Evolutionary conservation across 1,140 invertebrate genomes (phyloP), one percentile per base, ranked within the genome.

Genomic region (Zaprionus ghesquierei): DNA sequence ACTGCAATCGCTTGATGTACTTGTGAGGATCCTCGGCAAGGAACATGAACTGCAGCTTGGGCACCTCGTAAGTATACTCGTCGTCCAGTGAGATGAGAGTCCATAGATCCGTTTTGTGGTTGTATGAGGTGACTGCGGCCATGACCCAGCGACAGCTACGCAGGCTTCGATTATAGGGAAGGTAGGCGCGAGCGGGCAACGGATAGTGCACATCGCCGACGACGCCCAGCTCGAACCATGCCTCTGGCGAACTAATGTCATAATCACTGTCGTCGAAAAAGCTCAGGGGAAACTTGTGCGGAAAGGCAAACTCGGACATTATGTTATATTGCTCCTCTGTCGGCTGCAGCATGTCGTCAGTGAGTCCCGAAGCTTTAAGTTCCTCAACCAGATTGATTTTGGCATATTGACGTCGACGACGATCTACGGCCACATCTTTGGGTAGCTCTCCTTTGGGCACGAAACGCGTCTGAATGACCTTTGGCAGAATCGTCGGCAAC

Each of bases 1-100:
- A 54, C 35, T 81, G 58, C 18, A 92, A n/a, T 0, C 90, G 90
- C 22, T 75, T 25, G 1, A 90, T 77, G 5, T 85, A 92, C 38
- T 68, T 69, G 54, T 81, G 71, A 0, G 90, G 89, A 65, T 90
- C 76, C 62, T 92, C 90, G 15, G 90, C 90, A 6, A 92, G 23
- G 53, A 92, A 92, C 89, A 90, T 92, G 23, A 92, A 85, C 54
- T 92, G 87, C 10, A 91, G 59, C 62, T 79, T 90, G 5, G 89
- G 87, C 6, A 92, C 75, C 38, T 74, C 41, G 5, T 91, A 91
- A 2, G 27, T 78, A 31, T 54, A 73, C 3, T 82, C 81, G 18
- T 90, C 87, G 23, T 79, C 64, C 25, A 92, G 35, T 0, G 76
- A 81, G 1, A 71, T 58, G 0, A 89, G 60, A 1, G 75, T 81